These are phyloP conservation scores for Columba janthina DNA, from an alignment of 2,113 vertebrate genomes.

Conservation along the genomic window DNA sequence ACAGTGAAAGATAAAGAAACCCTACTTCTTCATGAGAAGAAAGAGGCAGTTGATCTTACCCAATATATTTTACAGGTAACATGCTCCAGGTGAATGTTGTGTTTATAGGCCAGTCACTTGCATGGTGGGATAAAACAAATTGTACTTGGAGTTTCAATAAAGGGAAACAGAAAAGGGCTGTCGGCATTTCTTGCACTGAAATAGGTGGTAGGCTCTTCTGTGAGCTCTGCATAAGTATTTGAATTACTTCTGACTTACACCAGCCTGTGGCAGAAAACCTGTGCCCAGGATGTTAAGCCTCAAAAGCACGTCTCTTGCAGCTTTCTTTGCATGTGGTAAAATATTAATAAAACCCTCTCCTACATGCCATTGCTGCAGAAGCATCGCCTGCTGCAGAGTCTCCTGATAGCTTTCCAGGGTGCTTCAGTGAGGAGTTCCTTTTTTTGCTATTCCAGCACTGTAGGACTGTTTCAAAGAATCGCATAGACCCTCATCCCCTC, in stretches of 20 bases:
- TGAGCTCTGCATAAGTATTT: background rate
- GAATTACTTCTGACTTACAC: background rate
- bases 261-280: background rate
- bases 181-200: background rate
- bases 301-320: background rate
- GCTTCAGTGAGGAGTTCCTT: background rate
- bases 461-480: background rate
- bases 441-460: background rate
- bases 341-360: background rate
- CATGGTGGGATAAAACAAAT: background rate
- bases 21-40: constrained; percentile 86
- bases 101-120: background rate
- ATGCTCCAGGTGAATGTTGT: background rate
- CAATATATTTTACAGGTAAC: constrained; percentile 89
- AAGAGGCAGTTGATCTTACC: constrained; percentile 89
- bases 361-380: background rate
- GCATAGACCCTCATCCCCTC: background rate
- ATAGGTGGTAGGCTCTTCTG: background rate
- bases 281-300: background rate
- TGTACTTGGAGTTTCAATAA: background rate
- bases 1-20: constrained; percentile 80
- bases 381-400: background rate
- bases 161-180: background rate
- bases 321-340: background rate
- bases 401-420: background rate